Evolutionary conservation across 1,140 invertebrate species (phyloP).

Genomic region (Saccostrea echinata): DNA sequence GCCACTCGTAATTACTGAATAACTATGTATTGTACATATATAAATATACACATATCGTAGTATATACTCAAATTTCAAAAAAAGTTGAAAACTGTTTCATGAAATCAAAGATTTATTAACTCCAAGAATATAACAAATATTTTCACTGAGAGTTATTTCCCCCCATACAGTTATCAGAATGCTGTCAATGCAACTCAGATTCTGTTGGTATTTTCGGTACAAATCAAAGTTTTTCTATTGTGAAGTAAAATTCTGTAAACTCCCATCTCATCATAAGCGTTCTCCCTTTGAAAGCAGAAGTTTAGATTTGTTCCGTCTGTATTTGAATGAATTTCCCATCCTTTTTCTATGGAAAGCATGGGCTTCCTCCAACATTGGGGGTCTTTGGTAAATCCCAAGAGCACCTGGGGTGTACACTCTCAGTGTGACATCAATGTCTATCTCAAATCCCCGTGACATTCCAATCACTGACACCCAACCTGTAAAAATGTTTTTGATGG

Average conservation of each 20-base stretch:
- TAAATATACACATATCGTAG: no score
- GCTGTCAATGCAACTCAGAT: no score
- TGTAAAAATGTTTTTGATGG: background rate
- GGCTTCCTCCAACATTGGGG: constrained; percentile 86
- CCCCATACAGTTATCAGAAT: no score
- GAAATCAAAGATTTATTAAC: no score
- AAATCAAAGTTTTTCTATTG: no score
- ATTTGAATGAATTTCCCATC: constrained; percentile 73
- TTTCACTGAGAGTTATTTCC: no score
- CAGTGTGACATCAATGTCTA: constrained; percentile 79
- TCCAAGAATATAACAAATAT: no score
- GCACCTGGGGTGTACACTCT: constrained; percentile 89
- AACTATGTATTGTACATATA: no score
- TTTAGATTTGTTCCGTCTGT: background rate
- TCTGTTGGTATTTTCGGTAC: no score
- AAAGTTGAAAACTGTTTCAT: no score
- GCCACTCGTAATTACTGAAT: no score
- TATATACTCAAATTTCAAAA: no score
- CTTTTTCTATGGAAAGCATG: constrained; percentile 86
- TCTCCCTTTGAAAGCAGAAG: constrained; percentile 14
- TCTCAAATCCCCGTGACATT: constrained; percentile 68
- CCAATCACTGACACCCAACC: constrained; percentile 74
- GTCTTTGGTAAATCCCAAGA: constrained; percentile 87
- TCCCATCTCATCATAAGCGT: background rate
- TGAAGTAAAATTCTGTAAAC: background rate